Base-by-base conservation (phyloP, 2,113 vertebrate genomes). In the Rhea americana region DNA sequence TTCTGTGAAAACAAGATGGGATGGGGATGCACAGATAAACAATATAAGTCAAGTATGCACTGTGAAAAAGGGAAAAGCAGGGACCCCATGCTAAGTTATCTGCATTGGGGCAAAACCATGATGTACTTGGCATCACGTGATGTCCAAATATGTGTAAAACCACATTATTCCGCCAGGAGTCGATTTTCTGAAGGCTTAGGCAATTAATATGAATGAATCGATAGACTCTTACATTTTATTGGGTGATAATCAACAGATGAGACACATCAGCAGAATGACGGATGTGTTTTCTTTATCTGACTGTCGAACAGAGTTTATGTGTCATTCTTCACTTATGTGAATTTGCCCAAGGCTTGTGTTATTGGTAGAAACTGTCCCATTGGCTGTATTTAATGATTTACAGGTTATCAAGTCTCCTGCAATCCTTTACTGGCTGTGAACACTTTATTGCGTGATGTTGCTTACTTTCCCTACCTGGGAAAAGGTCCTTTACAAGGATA, bases 311-410 rank as follows among this genome's bases (percentile, higher is more conserved):
- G 81, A 63, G 70, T 90, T 76, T 74, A 22, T 41, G 6, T 95
- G 80, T 93, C 80, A 95, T 91, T 89, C 75, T 84, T 93, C 78
- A 91, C 70, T 79, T 93, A 72, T 1, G 3, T 79, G 88, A 95
- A 50, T 91, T 95, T 91, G 83, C 91, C 88, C 71, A 77, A 82
- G 87, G 78, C 83, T 94, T 89, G 53, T 77, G 62, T 88, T 95
- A 88, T 91, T 90, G 88, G 66, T 94, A 66, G 93, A 90, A 94
- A 79, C 83, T 85, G 80, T 93, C 88, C 62, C 53, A 65, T 95
- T 94, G 96, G 73, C 80, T 93, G 32, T 93, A 75, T 82, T 95
- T 92, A 93, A 82, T 91, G 81, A 90, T 90, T 76, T 91, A 85
- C 76, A 85, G 87, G 87, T 89, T 88, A 73, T 90, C 81, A 84